Evolutionary conservation across 2,113 vertebrate genomes (phyloP).

Genomic region (Scalopus aquaticus): DNA sequence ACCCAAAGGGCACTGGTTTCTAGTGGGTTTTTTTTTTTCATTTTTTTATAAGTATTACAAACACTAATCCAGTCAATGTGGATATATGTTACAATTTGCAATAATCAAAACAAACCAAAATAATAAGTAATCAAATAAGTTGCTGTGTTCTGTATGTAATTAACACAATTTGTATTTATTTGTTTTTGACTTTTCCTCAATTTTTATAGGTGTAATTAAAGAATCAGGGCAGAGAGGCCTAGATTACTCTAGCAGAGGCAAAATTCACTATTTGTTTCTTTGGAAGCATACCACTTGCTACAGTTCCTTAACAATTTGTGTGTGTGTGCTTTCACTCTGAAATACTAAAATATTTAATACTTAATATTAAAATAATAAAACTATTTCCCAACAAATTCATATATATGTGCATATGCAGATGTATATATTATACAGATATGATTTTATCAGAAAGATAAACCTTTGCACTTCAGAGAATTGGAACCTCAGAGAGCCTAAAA

Average conservation of each 20-base stretch:
- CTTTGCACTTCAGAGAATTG: background rate
- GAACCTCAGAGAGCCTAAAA: background rate
- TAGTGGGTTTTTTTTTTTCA: background rate
- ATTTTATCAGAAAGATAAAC: background rate
- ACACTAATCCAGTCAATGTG: slow-evolving; percentile 22
- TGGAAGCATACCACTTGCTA: background rate
- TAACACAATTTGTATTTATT: background rate
- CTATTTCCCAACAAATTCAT: background rate
- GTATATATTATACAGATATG: background rate
- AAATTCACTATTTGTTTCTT: background rate
- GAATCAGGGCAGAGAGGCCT: background rate
- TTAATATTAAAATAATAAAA: too few species aligned
- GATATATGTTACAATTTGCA: too few species aligned
- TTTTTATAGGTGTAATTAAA: background rate
- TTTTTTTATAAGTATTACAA: background rate
- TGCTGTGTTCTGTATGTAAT: background rate
- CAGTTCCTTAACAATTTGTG: background rate
- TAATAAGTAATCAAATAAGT: background rate
- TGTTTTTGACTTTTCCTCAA: background rate
- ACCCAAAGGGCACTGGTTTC: background rate
- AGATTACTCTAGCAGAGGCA: background rate
- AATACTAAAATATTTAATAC: background rate
- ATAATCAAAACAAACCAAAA: background rate
- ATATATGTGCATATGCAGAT: background rate
- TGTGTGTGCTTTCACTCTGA: background rate